A percentile compares a stretch with the other conserved stretches of the same genome.
Evolutionary conservation across 1,140 invertebrate species (phyloP).

Genomic region (Agraylea sexmaculata): DNA sequence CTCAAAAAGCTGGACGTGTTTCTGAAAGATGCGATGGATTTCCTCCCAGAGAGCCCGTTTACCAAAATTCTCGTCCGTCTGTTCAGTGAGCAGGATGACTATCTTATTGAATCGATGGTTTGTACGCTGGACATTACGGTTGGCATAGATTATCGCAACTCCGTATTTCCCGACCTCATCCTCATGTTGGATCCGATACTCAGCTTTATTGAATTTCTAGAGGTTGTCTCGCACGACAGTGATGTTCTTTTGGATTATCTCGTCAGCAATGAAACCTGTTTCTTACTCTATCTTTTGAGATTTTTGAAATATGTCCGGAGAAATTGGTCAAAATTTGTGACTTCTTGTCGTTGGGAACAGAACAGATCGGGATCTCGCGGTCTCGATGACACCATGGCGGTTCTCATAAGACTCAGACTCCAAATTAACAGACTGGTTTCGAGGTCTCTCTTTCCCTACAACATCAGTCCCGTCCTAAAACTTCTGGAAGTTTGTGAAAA

Average conservation of each 20-base stretch:
- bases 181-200: conserved; percentile 69
- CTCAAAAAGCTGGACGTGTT: conserved; percentile 69
- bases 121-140: conserved; percentile 79
- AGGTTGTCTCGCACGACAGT: conserved; percentile 70
- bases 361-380: conserved; percentile 45
- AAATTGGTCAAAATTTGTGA: conserved; percentile 73
- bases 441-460: conserved; percentile 76
- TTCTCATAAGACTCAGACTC: conserved; percentile 64
- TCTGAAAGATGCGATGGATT: conserved; percentile 68
- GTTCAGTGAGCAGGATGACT: conserved; percentile 84
- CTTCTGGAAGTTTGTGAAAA: conserved; percentile 75
- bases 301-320: conserved; percentile 75
- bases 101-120: conserved; percentile 83
- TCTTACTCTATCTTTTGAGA: conserved; percentile 72
- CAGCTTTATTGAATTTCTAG: conserved; percentile 74
- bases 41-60: conserved; percentile 75
- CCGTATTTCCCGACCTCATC: conserved; percentile 61
- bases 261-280: conserved; percentile 85
- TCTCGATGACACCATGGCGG: conserved; percentile 71
- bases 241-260: conserved; percentile 76
- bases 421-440: conserved; percentile 73
- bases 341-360: conserved; percentile 50
- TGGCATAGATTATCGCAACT: conserved; percentile 69
- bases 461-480: conserved; percentile 76
- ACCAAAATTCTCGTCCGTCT: conserved; percentile 80